Evolutionary conservation across 2,797 vertebrate species (phyloP).

Genomic region (Lepilemur ruficaudatus): DNA sequence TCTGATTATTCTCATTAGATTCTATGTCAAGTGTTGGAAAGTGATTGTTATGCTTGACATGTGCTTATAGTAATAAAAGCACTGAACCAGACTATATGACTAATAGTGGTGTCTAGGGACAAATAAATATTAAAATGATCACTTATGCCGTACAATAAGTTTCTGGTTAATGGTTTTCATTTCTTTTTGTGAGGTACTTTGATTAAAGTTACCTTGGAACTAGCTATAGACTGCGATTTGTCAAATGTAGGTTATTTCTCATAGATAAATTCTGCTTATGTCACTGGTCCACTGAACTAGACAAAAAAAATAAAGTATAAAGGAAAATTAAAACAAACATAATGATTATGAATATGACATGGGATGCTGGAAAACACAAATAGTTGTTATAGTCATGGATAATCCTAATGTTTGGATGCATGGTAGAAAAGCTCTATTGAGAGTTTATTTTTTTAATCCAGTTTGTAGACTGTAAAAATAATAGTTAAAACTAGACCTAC

Average conservation of each 20-base stretch:
- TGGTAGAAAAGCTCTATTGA: conserved; percentile 53
- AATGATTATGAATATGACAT: conserved; percentile 27
- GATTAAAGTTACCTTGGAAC: not conserved
- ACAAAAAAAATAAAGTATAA: not conserved
- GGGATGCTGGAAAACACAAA: not conserved
- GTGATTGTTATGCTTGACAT: not conserved
- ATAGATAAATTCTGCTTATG: not conserved
- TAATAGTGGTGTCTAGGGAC: not conserved
- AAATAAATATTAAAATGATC: not conserved
- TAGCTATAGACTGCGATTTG: not conserved
- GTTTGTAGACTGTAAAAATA: not conserved
- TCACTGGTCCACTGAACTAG: not conserved
- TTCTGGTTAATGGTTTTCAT: not conserved
- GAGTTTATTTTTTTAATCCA: not conserved
- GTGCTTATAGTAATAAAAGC: not conserved
- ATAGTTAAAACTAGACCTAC: conserved; percentile 13
- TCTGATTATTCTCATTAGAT: not conserved
- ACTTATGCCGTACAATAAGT: not conserved
- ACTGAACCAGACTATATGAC: not conserved
- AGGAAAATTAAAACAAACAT: conserved; percentile 25
- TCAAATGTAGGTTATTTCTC: conserved; percentile 17
- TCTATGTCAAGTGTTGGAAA: not conserved
- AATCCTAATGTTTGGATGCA: conserved; percentile 26
- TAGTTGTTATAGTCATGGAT: not conserved
- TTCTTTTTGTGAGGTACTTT: conserved; percentile 21